phyloP scores from a whole-genome alignment of 2,113 vertebrate species.

The Gadus chalcogrammus region DNA sequence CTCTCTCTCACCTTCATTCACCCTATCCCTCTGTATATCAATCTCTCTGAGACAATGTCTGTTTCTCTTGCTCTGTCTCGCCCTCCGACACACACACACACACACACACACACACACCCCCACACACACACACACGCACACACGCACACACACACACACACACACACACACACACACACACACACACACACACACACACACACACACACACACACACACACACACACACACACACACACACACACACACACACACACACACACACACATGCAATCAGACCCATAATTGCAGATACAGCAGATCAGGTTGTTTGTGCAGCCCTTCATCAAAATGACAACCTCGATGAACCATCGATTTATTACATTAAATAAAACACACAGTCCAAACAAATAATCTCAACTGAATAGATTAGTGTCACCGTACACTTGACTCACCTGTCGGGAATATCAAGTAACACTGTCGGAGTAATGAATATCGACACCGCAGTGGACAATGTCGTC shows the following conservation, averaged over 20 bases:
- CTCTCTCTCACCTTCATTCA: too few relatives aligned
- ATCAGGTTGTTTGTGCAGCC: too few relatives aligned
- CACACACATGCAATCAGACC: conserved; percentile 38
- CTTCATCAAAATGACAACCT: too few relatives aligned
- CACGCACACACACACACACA: background rate
- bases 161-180: conserved; percentile 24
- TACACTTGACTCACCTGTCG: too few relatives aligned
- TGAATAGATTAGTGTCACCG: too few relatives aligned
- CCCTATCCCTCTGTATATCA: too few relatives aligned
- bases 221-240: background rate
- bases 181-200: background rate
- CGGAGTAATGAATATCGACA: too few relatives aligned
- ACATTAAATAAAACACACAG: too few relatives aligned
- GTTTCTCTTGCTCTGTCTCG: background rate
- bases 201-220: background rate
- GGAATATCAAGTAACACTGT: too few relatives aligned
- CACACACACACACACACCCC: conserved; percentile 19
- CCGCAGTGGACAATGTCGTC: too few relatives aligned
- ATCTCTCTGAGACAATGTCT: background rate
- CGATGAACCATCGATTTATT: too few relatives aligned
- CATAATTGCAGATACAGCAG: conserved; percentile 31
- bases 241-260: conserved; percentile 23
- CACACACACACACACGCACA: conserved; percentile 11
- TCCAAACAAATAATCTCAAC: background rate
- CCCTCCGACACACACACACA: background rate